These are phyloP conservation scores for Luffia ferchaultella DNA, from an alignment of 2,888 invertebrate genomes.

Conservation along the genomic window DNA sequence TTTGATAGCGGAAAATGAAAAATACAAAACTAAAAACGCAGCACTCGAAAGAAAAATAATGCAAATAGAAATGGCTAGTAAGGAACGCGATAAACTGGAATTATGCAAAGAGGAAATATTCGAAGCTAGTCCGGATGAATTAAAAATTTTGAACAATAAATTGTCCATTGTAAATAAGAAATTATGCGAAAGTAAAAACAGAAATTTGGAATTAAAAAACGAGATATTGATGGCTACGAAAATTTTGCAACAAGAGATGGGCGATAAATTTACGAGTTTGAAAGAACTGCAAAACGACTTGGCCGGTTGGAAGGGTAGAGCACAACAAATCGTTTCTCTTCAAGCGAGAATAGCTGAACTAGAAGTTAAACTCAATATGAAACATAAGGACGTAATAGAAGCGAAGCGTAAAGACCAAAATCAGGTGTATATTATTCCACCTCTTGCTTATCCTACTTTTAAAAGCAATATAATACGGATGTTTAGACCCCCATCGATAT, in stretches of 20 bases:
- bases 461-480: too few relatives aligned
- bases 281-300: constrained; percentile 65
- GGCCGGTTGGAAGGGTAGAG: constrained; percentile 78
- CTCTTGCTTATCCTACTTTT: too few relatives aligned
- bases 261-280: constrained; percentile 73
- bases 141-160: constrained; percentile 70
- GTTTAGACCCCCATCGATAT: too few relatives aligned
- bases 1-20: constrained; percentile 68
- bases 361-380: constrained; percentile 66
- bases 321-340: constrained; percentile 75
- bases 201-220: constrained; percentile 72
- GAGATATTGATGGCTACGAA: constrained; percentile 78
- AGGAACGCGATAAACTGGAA: constrained; percentile 40
- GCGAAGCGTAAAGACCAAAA: constrained; percentile 37
- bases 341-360: constrained; percentile 74
- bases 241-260: constrained; percentile 78
- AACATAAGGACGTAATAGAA: constrained; percentile 32
- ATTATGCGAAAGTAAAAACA: constrained; percentile 74
- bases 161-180: constrained; percentile 66
- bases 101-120: constrained; percentile 7
- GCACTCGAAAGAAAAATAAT: constrained; percentile 57
- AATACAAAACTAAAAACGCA: constrained; percentile 66
- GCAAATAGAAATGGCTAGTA: constrained; percentile 41
- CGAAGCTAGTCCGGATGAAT: constrained; percentile 54
- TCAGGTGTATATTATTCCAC: constrained; percentile 31